Evolutionary conservation across 2,888 invertebrate species (phyloP), one percentile per base, ranked within the genome.

Genomic region (Lysandra bellargus): DNA sequence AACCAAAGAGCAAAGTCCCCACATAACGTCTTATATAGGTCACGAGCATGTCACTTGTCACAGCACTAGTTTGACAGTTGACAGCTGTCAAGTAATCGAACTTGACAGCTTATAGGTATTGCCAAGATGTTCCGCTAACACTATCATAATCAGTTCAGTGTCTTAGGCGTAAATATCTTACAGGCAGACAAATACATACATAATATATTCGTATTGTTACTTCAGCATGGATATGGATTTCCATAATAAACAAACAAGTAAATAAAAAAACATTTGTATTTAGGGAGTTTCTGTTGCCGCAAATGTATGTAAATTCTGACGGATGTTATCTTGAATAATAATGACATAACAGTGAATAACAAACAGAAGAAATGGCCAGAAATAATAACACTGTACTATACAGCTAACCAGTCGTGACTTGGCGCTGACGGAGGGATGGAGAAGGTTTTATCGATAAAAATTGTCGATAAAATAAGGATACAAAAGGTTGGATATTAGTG

Each of bases 321-420:
- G 74, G 30, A 75, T 60, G 74, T 44, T 79, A 79, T 74, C 79
- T 61, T 53, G 12, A 74, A 79, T 53, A 80, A 81, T 80, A 80
- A 82, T 81, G 80, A 81, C 81, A 82, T 81, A 81, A 81, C 80
- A 79, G 80, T 80, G 77, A 79, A 81, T 82, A 82, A 83, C 82
- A 83, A 82, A 83, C 82, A 85, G 83, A 83, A 82, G 82, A 82
- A 88, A 88, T 86, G 86, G 87, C 87, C 89, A 89, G 89, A 91
- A 91, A 91, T 92, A 91, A 91, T 91, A 91, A 89, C 89, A 88
- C 87, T 87, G 86, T 49, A 88, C 89, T 88, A 88, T 88, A 87
- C 88, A 90, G 88, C 89, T 90, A 91, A 90, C 91, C 89, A 85
- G 89, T 92, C 92, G 92, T 91, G 92, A 92, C 92, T 91, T 84